Evolutionary conservation across 35 echinoderm and acorn worm species (phyloP).

Genomic region (Amphiura filiformis): DNA sequence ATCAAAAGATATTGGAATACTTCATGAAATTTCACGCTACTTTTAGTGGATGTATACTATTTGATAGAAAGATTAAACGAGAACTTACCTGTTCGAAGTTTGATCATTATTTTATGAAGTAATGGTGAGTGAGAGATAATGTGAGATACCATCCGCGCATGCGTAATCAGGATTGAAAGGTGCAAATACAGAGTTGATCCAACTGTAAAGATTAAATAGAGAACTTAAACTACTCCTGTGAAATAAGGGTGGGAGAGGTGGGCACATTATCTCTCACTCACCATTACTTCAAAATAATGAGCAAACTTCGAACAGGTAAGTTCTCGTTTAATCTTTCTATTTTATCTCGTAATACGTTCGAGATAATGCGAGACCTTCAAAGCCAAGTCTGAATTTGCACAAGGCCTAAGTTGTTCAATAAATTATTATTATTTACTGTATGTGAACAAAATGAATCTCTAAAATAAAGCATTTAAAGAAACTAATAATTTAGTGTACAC

Average conservation of each 20-base stretch:
- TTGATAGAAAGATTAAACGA: slow-evolving; percentile 14
- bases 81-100: slow-evolving; percentile 43
- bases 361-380: slow-evolving; percentile 41
- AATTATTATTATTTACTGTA: background rate
- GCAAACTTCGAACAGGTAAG: slow-evolving; percentile 29
- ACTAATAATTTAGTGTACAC: too few relatives aligned
- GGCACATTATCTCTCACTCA: slow-evolving; percentile 19
- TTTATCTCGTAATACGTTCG: slow-evolving; percentile 52
- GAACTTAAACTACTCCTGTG: background rate
- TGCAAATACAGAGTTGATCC: background rate
- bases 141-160: background rate
- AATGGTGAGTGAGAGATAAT: slow-evolving; percentile 19
- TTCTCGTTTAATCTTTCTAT: slow-evolving; percentile 48
- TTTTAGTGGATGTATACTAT: background rate
- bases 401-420: background rate
- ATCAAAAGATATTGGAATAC: too few relatives aligned
- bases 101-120: slow-evolving; percentile 8
- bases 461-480: too few relatives aligned
- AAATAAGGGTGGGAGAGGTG: background rate
- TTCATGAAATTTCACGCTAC: too few relatives aligned
- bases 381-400: slow-evolving; percentile 20
- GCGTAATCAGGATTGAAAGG: background rate
- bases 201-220: background rate
- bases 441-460: too few relatives aligned
- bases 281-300: background rate